Percentiles rank a stretch among this genome's conserved stretches.
Evolutionary conservation across 2,888 invertebrate genomes (phyloP).

Genomic region (Agonopterix arenella): DNA sequence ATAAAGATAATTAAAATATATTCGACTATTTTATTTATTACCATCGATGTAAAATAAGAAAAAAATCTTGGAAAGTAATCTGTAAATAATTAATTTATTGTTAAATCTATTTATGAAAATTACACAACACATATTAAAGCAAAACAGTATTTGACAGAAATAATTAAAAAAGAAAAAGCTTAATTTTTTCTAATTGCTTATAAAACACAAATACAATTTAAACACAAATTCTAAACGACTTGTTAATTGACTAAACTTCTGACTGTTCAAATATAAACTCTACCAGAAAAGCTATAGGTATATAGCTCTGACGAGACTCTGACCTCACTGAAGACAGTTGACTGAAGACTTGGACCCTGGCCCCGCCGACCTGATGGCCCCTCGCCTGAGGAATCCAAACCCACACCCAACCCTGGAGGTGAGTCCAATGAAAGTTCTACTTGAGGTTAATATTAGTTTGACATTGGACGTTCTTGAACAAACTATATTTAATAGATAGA

Average conservation of each 20-base stretch:
- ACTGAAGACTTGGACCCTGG: constrained; percentile 14
- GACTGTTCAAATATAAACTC: not conserved
- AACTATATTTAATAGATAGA: no score
- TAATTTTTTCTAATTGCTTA: no score
- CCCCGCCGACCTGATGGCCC: constrained; percentile 45
- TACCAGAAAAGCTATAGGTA: not conserved
- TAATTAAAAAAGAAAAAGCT: no score
- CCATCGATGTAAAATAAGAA: not conserved
- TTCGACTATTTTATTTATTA: not conserved
- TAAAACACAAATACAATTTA: no score
- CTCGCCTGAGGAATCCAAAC: constrained; percentile 38
- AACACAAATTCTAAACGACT: no score
- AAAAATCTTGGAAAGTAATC: not conserved
- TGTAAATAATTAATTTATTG: not conserved
- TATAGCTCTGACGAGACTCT: not conserved
- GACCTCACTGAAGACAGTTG: not conserved
- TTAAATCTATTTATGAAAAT: not conserved
- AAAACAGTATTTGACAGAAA: no score
- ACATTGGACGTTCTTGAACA: not conserved
- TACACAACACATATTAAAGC: not conserved
- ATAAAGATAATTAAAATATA: constrained; percentile 33
- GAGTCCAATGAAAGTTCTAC: constrained; percentile 39
- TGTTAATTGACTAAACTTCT: no score
- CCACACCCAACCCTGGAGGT: constrained; percentile 56
- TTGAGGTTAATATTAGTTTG: not conserved